These are phyloP conservation scores for Stenodema calcarata DNA, from an alignment of 2,888 invertebrate genomes.

Conservation along the genomic window DNA sequence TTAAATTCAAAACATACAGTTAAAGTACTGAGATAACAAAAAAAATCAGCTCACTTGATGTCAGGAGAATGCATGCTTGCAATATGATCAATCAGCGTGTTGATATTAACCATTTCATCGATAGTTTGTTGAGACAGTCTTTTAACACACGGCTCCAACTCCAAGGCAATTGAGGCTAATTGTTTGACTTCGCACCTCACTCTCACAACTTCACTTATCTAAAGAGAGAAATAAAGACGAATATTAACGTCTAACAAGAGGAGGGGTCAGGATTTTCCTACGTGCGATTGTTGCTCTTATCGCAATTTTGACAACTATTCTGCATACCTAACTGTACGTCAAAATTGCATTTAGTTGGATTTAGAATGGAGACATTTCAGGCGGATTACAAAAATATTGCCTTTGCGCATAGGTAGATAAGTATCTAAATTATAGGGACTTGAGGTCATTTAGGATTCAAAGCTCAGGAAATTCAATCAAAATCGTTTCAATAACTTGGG, in stretches of 20 bases:
- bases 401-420: too few relatives aligned
- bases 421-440: too few relatives aligned
- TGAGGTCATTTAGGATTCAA: too few relatives aligned
- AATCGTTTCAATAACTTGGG: too few relatives aligned
- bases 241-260: neutral
- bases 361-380: too few relatives aligned
- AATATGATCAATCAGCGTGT: conserved; percentile 56
- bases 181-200: conserved; percentile 72
- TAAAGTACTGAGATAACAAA: neutral
- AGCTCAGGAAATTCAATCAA: too few relatives aligned
- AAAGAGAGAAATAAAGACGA: conserved; percentile 53
- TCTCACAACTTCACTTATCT: conserved; percentile 72
- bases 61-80: conserved; percentile 54
- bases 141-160: conserved; percentile 70
- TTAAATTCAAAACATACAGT: neutral
- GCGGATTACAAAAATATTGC: too few relatives aligned
- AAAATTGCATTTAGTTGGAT: too few relatives aligned
- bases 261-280: neutral
- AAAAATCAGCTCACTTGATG: conserved; percentile 47
- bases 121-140: conserved; percentile 57
- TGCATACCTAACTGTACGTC: too few relatives aligned
- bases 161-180: conserved; percentile 69
- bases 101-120: conserved; percentile 58
- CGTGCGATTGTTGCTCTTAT: neutral
- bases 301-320: too few relatives aligned